These are phyloP conservation scores for Cylas formicarius DNA, from an alignment of 1,140 invertebrate genomes.

Conservation along the genomic window DNA sequence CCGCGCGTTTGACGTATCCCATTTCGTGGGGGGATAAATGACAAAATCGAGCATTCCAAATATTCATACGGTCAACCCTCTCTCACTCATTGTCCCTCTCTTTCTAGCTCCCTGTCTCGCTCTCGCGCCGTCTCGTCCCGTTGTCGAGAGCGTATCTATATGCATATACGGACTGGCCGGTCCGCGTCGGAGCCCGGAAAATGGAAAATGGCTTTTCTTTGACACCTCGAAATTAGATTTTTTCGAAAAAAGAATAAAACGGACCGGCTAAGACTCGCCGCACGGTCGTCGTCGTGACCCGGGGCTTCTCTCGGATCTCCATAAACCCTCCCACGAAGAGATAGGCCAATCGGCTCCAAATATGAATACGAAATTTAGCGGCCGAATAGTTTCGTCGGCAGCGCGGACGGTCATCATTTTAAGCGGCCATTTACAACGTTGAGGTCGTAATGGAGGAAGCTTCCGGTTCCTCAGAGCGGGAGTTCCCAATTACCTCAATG, in stretches of 20 bases:
- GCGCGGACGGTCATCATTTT: no score
- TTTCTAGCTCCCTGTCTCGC: no score
- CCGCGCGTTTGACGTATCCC: slow-evolving; percentile 24
- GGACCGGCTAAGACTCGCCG: no score
- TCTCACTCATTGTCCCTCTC: no score
- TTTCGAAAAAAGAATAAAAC: slow-evolving; percentile 39
- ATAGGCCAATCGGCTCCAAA: neutral
- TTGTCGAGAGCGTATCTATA: slow-evolving; percentile 35
- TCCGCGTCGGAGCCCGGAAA: slow-evolving; percentile 24
- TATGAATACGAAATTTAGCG: neutral
- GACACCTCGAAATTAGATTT: slow-evolving; percentile 45
- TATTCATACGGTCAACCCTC: slow-evolving; percentile 38
- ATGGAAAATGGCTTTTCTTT: slow-evolving; percentile 44
- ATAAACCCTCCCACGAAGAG: slow-evolving; percentile 7
- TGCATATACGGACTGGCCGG: slow-evolving; percentile 39
- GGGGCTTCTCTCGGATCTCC: neutral
- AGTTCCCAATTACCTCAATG: no score
- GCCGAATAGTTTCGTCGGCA: slow-evolving; percentile 4
- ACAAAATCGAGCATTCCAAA: slow-evolving; percentile 25
- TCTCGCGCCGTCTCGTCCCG: no score
- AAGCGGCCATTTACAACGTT: no score
- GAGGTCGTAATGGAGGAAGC: no score
- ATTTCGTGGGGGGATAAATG: slow-evolving; percentile 25
- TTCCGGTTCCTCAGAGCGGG: no score
- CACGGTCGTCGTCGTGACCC: slow-evolving; percentile 10